Conservation (phyloP, 2,797 vertebrate species). For the Hippopotamyrus pictus region DNA sequence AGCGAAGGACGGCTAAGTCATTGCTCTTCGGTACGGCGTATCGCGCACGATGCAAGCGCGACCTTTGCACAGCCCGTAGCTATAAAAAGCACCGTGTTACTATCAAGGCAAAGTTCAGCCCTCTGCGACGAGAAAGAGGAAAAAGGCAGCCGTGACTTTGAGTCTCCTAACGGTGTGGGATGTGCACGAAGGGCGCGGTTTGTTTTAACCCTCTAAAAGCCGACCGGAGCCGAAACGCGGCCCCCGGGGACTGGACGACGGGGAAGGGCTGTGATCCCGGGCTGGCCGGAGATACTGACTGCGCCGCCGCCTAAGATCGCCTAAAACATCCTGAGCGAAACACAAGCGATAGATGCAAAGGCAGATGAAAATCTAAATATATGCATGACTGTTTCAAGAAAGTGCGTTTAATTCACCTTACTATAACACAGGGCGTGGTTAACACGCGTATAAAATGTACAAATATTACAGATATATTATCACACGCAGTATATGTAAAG, state of each 20-base stretch:
- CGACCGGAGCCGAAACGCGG: not conserved
- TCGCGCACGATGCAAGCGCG: not conserved
- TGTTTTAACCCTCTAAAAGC: slow-evolving; percentile 33
- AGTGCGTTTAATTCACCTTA: not conserved
- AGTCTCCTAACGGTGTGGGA: slow-evolving; percentile 36
- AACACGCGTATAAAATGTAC: not conserved
- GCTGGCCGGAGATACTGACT: not conserved
- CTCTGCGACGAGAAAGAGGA: not conserved
- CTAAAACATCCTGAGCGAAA: not conserved
- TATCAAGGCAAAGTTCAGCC: slow-evolving; percentile 35
- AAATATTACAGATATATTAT: not conserved
- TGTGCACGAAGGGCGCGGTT: slow-evolving; percentile 33
- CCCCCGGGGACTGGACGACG: not conserved
- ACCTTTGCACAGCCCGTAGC: slow-evolving; percentile 24
- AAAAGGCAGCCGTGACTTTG: not conserved
- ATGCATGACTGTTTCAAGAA: not conserved
- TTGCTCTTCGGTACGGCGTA: not conserved
- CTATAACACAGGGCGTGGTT: not conserved
- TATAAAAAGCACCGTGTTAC: not conserved
- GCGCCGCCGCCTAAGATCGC: not conserved
- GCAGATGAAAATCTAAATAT: not conserved
- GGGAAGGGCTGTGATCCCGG: not conserved
- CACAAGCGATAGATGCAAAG: not conserved
- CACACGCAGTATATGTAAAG: not conserved
- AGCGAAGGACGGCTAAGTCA: not conserved